Conservation (phyloP, 1,140 invertebrate species). For the Sinella curviseta region DNA sequence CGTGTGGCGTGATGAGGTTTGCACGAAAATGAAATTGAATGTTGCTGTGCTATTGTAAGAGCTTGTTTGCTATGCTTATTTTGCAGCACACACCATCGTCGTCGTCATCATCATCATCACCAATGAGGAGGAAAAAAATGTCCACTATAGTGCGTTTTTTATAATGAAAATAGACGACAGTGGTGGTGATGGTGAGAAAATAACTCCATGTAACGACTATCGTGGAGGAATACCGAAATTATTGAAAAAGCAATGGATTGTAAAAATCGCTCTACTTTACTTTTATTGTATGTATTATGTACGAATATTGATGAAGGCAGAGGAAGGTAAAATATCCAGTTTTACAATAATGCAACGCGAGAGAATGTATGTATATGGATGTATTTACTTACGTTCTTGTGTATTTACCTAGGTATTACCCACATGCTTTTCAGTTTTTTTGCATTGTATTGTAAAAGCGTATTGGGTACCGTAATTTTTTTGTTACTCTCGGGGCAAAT, state of each 20-base stretch:
- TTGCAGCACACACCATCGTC: not conserved
- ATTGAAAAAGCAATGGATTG: not conserved
- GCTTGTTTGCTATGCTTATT: not conserved
- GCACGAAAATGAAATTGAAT: not conserved
- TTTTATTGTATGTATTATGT: not conserved
- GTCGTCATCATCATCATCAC: not conserved
- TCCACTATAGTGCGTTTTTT: too few relatives aligned
- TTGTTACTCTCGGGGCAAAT: too few relatives aligned
- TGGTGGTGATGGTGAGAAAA: not conserved
- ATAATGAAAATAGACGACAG: too few relatives aligned
- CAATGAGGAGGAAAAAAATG: not conserved
- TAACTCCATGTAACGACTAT: not conserved
- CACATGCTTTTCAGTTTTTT: too few relatives aligned
- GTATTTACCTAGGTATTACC: too few relatives aligned
- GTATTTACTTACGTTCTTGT: too few relatives aligned
- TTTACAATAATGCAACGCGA: not conserved
- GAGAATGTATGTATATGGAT: too few relatives aligned
- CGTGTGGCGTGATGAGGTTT: not conserved
- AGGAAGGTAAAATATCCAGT: not conserved
- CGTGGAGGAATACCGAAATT: not conserved
- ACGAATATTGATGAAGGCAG: not conserved
- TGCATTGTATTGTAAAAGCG: too few relatives aligned
- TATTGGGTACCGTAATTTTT: too few relatives aligned
- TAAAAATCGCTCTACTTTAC: constrained; percentile 14
- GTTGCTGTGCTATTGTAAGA: not conserved